These are phyloP conservation scores for Drosophila arizonae DNA, from an alignment of 1,140 invertebrate species.

Conservation along the genomic window DNA sequence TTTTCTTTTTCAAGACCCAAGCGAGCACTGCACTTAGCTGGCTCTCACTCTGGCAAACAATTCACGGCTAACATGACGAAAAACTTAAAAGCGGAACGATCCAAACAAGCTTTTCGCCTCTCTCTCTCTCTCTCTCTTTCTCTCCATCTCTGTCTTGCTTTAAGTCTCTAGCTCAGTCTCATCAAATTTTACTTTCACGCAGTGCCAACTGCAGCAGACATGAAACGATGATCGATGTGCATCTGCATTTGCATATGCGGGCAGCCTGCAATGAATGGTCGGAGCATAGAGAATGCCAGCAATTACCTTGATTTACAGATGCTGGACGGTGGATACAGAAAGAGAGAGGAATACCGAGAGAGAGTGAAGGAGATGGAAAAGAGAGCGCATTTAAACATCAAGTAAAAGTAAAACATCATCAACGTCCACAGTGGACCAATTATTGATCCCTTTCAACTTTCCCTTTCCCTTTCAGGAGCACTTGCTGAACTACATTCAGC, in stretches of 20 bases:
- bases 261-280: constrained; percentile 18
- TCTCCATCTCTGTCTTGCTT: not conserved
- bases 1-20: not conserved
- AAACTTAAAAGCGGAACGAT: constrained; percentile 38
- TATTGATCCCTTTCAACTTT: constrained; percentile 67
- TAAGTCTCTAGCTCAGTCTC: not conserved
- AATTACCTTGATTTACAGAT: constrained; percentile 48
- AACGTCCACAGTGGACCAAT: not conserved
- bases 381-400: constrained; percentile 68
- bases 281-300: constrained; percentile 53
- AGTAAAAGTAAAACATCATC: constrained; percentile 65
- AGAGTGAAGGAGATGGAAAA: constrained; percentile 57
- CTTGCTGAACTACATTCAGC: constrained; percentile 7
- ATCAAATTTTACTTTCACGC: constrained; percentile 78
- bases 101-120: constrained; percentile 15
- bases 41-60: constrained; percentile 60
- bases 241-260: constrained; percentile 60
- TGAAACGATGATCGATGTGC: constrained; percentile 74
- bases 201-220: constrained; percentile 67
- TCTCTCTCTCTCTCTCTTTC: too few species aligned
- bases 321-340: too few species aligned
- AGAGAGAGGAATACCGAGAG: constrained; percentile 56
- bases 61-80: constrained; percentile 37
- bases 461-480: constrained; percentile 66
- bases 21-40: not conserved